Conservation (phyloP, 2,113 vertebrate genomes). For the Octodon degus region DNA sequence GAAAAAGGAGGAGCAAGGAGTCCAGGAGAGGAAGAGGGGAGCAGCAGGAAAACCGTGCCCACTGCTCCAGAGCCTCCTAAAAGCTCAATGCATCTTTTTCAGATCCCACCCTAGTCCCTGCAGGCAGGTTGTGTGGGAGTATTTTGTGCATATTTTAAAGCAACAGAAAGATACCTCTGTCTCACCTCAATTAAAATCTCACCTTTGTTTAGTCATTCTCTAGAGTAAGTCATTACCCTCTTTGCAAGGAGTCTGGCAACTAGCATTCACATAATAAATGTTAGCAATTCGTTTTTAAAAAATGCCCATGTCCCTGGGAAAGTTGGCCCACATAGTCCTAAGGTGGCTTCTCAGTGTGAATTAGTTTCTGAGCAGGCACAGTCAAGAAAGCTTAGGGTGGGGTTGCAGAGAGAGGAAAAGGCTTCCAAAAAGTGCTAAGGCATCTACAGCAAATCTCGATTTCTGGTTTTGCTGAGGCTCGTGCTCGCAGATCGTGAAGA, state of each 20-base stretch:
- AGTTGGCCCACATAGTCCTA: neutral
- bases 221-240: neutral
- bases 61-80: neutral
- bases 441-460: conserved; percentile 1
- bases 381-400: neutral
- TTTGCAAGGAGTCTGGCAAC: neutral
- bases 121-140: accelerated
- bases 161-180: neutral
- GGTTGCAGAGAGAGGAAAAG: neutral
- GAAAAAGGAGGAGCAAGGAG: neutral
- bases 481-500: neutral
- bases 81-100: neutral
- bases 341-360: neutral
- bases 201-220: neutral
- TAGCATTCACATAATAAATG: neutral
- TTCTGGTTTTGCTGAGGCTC: conserved; percentile 46
- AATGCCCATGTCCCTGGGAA: neutral
- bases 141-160: neutral
- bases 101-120: neutral
- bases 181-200: neutral
- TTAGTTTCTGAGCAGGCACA: neutral
- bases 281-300: neutral
- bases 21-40: too few species aligned
- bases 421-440: neutral
- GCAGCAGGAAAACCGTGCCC: accelerated